These are phyloP conservation scores for cat (Felis catus) DNA, from an alignment of 2,113 vertebrate species.

Conservation along the genomic window DNA sequence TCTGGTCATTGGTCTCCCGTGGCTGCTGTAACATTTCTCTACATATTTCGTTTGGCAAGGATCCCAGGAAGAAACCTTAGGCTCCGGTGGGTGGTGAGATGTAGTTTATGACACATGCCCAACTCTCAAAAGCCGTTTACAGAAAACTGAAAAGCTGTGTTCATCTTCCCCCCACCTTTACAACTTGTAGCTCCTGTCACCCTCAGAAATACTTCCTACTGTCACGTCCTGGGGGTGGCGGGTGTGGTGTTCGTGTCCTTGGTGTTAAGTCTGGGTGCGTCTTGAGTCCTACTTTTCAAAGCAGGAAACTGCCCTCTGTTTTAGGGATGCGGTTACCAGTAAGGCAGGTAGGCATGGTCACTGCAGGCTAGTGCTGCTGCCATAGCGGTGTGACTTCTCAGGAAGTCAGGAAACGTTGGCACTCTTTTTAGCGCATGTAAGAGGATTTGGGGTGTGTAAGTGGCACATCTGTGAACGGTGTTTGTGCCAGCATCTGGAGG, in stretches of 20 bases:
- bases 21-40: background rate
- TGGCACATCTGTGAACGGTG: background rate
- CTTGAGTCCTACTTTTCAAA: background rate
- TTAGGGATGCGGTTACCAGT: background rate
- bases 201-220: background rate
- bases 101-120: background rate
- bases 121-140: background rate
- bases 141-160: background rate
- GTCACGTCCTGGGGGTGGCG: background rate
- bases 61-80: background rate
- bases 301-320: background rate
- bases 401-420: background rate
- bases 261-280: background rate
- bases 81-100: background rate
- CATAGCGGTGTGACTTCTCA: background rate
- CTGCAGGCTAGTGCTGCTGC: background rate
- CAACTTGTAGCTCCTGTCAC: too few relatives aligned
- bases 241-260: accelerated
- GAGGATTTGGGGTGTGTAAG: background rate
- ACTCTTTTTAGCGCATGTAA: background rate
- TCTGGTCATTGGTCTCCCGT: background rate
- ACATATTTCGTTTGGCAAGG: background rate
- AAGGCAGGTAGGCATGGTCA: background rate
- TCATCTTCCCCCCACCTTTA: background rate
- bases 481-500: background rate